Percentiles rank a stretch among this genome's conserved stretches.
These are phyloP conservation scores for Meleagris gallopavo DNA, from an alignment of 2,113 vertebrate species.

Conservation along the genomic window DNA sequence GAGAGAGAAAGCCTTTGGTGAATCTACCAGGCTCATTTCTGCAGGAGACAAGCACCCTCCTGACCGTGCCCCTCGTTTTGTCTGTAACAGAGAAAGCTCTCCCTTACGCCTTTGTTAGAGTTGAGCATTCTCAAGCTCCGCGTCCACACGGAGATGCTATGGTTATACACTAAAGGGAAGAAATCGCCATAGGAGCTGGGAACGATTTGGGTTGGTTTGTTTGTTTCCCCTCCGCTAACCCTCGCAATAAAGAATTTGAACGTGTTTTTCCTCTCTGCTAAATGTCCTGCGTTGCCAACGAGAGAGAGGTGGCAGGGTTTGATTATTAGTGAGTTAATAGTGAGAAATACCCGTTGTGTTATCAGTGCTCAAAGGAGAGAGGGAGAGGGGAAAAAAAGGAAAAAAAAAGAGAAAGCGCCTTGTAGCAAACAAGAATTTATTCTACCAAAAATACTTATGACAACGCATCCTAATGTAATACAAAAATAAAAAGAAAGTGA, in stretches of 20 bases:
- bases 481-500: constrained; percentile 96
- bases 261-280: constrained; percentile 45
- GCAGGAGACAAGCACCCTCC: constrained; percentile 34
- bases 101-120: constrained; percentile 53
- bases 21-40: constrained; percentile 41
- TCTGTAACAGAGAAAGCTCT: constrained; percentile 35
- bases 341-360: constrained; percentile 42
- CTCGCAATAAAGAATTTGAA: constrained; percentile 56
- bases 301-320: constrained; percentile 61
- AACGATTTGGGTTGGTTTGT: background rate
- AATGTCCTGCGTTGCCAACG: constrained; percentile 70
- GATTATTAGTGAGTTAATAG: constrained; percentile 66
- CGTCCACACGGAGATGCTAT: constrained; percentile 34
- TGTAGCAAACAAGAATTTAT: constrained; percentile 94
- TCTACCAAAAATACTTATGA: constrained; percentile 96
- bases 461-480: constrained; percentile 87
- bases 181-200: constrained; percentile 34
- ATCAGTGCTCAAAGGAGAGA: constrained; percentile 25
- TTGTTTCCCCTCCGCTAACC: background rate
- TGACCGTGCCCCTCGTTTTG: constrained; percentile 28
- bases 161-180: constrained; percentile 29
- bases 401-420: constrained; percentile 77
- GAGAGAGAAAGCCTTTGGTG: background rate
- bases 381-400: background rate
- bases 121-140: constrained; percentile 59